These are phyloP conservation scores for Ganaspis sp. DNA, from an alignment of 1,140 invertebrate species.

Conservation along the genomic window DNA sequence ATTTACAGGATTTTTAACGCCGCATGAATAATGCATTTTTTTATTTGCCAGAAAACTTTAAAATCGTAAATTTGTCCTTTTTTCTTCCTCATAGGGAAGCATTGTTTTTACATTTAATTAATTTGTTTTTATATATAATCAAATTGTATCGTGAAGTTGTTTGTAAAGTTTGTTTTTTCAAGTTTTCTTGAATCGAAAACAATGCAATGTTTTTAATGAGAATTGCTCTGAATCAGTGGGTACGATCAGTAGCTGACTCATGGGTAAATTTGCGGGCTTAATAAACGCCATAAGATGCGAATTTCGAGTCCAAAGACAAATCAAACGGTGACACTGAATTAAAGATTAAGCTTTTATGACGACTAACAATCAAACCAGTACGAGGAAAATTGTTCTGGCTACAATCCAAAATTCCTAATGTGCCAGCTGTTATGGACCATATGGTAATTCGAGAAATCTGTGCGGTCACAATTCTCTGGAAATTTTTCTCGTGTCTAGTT, in stretches of 20 bases:
- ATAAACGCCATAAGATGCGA: neutral
- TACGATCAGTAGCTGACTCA: neutral
- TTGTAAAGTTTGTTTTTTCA: too few species aligned
- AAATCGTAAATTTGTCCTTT: too few species aligned
- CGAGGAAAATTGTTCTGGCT: constrained; percentile 8
- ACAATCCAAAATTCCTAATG: constrained; percentile 23
- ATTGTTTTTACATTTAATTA: too few species aligned
- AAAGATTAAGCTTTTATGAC: constrained; percentile 8
- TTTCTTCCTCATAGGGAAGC: too few species aligned
- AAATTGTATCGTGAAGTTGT: too few species aligned
- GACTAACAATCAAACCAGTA: neutral
- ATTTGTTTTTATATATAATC: too few species aligned
- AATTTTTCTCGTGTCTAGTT: constrained; percentile 13
- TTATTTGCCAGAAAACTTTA: too few species aligned
- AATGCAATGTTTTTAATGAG: neutral
- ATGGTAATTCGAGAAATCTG: constrained; percentile 29
- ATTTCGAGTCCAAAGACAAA: constrained; percentile 1
- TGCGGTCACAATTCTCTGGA: neutral
- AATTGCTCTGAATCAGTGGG: neutral
- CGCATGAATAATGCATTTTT: too few species aligned
- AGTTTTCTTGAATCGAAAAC: too few species aligned
- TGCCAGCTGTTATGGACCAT: constrained; percentile 31
- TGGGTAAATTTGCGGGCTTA: neutral
- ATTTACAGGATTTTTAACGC: too few species aligned
- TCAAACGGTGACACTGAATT: constrained; percentile 27